Percentiles rank a stretch among this genome's conserved stretches.
phyloP scores from a whole-genome alignment of 2,888 invertebrate genomes.

The Ochlodes sylvanus region DNA sequence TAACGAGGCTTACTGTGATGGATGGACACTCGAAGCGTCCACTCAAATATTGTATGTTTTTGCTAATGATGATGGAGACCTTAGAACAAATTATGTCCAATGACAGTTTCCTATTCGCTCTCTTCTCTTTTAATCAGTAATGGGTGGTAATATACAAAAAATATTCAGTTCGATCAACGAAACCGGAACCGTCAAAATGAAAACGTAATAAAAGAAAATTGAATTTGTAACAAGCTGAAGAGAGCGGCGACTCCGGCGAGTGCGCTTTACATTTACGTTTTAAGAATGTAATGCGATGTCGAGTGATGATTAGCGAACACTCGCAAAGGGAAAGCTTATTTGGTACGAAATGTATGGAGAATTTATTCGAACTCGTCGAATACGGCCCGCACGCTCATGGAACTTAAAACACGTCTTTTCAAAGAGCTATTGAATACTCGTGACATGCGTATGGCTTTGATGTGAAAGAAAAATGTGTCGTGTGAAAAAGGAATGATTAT shows the following conservation, averaged over 20 bases:
- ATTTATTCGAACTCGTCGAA: constrained; percentile 24
- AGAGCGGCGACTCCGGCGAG: constrained; percentile 23
- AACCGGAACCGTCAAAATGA: constrained; percentile 27
- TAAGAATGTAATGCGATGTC: constrained; percentile 31
- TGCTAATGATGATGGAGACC: constrained; percentile 29
- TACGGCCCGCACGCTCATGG: constrained; percentile 5
- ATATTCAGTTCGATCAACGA: constrained; percentile 29
- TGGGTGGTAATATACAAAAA: constrained; percentile 16
- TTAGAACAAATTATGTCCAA: constrained; percentile 24
- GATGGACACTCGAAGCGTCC: constrained; percentile 54
- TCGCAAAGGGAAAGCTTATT: constrained; percentile 21
- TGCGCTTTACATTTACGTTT: constrained; percentile 28
- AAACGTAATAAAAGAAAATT: constrained; percentile 36
- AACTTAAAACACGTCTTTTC: constrained; percentile 33
- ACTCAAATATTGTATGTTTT: constrained; percentile 39
- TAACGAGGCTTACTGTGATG: constrained; percentile 65
- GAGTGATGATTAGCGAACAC: constrained; percentile 33
- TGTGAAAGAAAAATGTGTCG: constrained; percentile 31
- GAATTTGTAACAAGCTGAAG: constrained; percentile 29
- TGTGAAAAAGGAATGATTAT: constrained; percentile 26
- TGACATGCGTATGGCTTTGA: constrained; percentile 27
- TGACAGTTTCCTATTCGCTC: constrained; percentile 22
- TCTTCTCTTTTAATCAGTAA: background rate
- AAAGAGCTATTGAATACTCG: constrained; percentile 26
- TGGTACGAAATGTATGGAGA: constrained; percentile 25